Evolutionary conservation across 2,113 vertebrate species (phyloP).

Genomic region (Epinephelus moara): DNA sequence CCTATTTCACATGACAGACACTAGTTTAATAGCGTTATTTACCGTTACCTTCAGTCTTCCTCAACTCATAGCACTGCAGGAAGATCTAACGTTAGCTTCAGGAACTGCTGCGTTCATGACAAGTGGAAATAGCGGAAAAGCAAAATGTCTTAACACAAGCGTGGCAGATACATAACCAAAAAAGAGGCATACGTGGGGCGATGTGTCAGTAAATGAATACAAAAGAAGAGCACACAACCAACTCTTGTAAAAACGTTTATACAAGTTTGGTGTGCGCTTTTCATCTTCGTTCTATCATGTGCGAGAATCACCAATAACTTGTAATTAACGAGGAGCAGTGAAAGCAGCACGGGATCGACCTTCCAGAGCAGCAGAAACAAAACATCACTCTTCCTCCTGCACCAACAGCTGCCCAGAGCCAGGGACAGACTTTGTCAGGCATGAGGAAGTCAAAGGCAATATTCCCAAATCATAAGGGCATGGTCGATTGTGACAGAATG

Average conservation of each 20-base stretch:
- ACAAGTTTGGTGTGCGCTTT: background rate
- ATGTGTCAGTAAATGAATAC: background rate
- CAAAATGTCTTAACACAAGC: background rate
- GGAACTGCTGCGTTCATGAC: constrained; percentile 36
- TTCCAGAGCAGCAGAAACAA: background rate
- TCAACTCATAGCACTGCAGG: constrained; percentile 72
- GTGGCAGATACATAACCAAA: background rate
- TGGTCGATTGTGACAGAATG: background rate
- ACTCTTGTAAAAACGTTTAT: background rate
- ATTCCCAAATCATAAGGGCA: background rate
- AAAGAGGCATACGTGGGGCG: background rate
- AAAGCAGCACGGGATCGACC: constrained; percentile 6
- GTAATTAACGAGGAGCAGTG: fast-evolving
- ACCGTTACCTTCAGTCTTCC: constrained; percentile 58
- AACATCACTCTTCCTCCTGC: background rate
- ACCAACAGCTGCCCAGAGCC: background rate
- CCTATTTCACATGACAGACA: background rate
- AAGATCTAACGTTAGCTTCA: constrained; percentile 46
- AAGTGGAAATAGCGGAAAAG: background rate
- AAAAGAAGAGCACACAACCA: background rate
- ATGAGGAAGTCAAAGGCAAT: background rate
- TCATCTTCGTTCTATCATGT: background rate
- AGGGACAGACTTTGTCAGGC: background rate
- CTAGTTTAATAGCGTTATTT: background rate
- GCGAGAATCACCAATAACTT: fast-evolving